Percentiles rank a stretch among this genome's conserved stretches.
phyloP scores from a whole-genome alignment of 2,113 vertebrate species.

The Mixornis gularis region DNA sequence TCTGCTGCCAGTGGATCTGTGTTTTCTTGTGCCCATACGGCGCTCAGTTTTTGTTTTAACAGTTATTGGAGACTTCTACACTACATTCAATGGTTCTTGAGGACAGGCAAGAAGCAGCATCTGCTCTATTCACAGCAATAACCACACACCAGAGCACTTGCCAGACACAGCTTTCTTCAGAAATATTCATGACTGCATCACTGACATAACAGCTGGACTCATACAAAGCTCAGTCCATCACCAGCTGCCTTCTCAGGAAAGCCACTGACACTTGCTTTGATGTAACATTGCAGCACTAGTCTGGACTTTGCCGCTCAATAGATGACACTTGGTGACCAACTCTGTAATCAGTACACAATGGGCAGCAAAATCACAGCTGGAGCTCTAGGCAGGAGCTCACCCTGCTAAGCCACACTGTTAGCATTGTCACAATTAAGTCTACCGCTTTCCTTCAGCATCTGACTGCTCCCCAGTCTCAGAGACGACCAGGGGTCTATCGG shows the following conservation, averaged over 20 bases:
- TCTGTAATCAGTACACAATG: not conserved
- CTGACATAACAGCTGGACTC: not conserved
- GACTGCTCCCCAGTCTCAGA: not conserved
- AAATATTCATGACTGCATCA: not conserved
- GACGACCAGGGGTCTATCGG: not conserved
- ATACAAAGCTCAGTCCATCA: not conserved
- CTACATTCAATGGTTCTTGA: conserved; percentile 7
- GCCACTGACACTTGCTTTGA: conserved; percentile 1
- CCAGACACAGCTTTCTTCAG: conserved; percentile 18
- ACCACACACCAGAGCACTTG: not conserved
- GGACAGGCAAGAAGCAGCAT: not conserved
- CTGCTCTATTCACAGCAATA: not conserved
- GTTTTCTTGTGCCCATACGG: not conserved
- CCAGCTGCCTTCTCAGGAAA: not conserved
- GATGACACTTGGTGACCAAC: not conserved
- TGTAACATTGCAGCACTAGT: not conserved
- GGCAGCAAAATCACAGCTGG: not conserved
- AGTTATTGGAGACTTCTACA: not conserved
- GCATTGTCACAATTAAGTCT: not conserved
- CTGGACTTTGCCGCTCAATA: not conserved
- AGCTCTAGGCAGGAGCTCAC: not conserved
- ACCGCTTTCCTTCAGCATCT: not conserved
- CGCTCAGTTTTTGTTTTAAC: conserved; percentile 1
- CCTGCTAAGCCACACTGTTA: not conserved
- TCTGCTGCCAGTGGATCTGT: conserved; percentile 28